Evolutionary conservation across 2,888 invertebrate species (phyloP).

Genomic region (Tholera decimalis): DNA sequence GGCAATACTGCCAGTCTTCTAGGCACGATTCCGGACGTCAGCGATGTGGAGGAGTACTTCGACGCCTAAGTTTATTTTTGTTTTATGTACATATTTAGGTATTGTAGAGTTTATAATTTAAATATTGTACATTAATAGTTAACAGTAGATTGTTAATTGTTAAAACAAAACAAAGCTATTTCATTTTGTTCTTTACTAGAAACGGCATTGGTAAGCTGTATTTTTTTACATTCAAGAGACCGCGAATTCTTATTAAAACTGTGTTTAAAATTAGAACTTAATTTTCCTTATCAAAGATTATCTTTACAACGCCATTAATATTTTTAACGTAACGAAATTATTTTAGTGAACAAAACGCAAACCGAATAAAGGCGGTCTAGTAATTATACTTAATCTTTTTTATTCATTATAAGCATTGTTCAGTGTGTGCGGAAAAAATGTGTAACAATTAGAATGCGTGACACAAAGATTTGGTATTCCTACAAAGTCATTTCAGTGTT

Average conservation of each 20-base stretch:
- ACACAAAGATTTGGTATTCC: slow-evolving; percentile 72
- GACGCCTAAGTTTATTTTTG: too few relatives aligned
- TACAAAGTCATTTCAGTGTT: slow-evolving; percentile 42
- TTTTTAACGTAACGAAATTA: slow-evolving; percentile 63
- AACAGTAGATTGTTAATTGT: too few relatives aligned
- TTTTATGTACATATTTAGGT: too few relatives aligned
- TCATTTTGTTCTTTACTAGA: background rate
- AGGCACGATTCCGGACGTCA: too few relatives aligned
- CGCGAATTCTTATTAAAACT: slow-evolving; percentile 11
- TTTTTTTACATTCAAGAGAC: background rate
- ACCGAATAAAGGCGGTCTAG: slow-evolving; percentile 71
- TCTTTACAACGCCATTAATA: slow-evolving; percentile 61
- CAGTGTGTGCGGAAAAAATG: slow-evolving; percentile 79
- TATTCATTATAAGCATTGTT: slow-evolving; percentile 81
- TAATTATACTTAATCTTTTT: slow-evolving; percentile 76
- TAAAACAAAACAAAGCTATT: background rate
- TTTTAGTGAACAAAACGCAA: slow-evolving; percentile 75
- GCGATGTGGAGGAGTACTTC: too few relatives aligned
- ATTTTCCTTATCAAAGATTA: slow-evolving; percentile 49
- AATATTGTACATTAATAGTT: too few relatives aligned
- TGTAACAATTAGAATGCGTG: slow-evolving; percentile 81
- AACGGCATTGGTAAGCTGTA: background rate
- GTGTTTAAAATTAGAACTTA: slow-evolving; percentile 38
- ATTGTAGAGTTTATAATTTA: too few relatives aligned
- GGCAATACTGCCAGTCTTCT: too few relatives aligned